These are phyloP conservation scores for Limnothrissa miodon DNA, from an alignment of 2,113 vertebrate species.

Conservation along the genomic window DNA sequence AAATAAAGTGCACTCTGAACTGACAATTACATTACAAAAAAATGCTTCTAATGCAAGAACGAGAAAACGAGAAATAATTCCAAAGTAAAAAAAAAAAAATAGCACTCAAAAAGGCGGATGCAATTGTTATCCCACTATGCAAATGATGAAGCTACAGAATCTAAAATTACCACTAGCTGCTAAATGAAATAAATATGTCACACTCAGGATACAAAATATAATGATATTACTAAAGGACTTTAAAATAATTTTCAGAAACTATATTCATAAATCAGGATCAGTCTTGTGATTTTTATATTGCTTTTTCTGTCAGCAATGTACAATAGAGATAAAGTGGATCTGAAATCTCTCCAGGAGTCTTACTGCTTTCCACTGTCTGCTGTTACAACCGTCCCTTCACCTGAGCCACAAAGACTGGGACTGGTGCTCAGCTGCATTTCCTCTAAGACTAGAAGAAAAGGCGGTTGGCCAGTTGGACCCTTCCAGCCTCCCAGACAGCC, in stretches of 20 bases:
- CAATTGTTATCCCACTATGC: neutral
- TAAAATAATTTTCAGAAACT: neutral
- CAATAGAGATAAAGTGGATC: neutral
- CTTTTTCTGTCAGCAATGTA: neutral
- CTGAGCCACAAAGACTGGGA: neutral
- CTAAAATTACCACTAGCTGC: neutral
- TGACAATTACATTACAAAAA: neutral
- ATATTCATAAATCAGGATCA: neutral
- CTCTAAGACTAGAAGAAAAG: neutral
- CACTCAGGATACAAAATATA: neutral
- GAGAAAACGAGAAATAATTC: neutral
- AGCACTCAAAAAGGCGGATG: neutral
- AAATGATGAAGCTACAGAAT: neutral
- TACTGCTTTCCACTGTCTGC: neutral
- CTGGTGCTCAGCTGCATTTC: neutral
- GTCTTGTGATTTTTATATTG: neutral
- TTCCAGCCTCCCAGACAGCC: neutral
- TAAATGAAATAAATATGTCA: neutral
- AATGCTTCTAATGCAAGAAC: too few species aligned
- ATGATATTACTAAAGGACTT: neutral
- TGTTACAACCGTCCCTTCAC: neutral
- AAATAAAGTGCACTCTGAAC: slow-evolving; percentile 11
- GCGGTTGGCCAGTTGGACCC: neutral
- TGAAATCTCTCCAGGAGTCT: neutral
- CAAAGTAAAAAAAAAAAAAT: neutral